Base-by-base conservation (phyloP, 2,888 invertebrate genomes). In the Sinodicranocentrus sp. region DNA sequence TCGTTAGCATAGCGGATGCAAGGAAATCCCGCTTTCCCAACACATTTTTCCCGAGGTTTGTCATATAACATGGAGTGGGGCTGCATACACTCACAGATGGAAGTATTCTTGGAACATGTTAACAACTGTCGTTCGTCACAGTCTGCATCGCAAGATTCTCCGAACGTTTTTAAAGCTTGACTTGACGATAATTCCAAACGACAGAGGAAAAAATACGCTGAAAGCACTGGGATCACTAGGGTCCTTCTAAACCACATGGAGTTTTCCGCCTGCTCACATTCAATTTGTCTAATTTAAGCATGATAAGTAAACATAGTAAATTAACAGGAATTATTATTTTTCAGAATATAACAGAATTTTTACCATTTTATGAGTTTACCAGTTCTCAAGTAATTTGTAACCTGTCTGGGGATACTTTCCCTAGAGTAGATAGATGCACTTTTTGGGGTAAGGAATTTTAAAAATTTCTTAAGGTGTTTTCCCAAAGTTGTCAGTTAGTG, bases 41-140 rank as follows among this genome's bases (percentile, higher is more conserved):
- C 82, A 28, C 86, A 84, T 19, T 68, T 67, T 28, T 28, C 26
- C 33, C 48, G 21, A n/a, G 44, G 44, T 10, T 28, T 21, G 26
- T 84, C 84, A 65, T 76, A 86, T 19, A 86, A 10, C 59, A 82
- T 84, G n/a, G 82, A 33, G 15, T 71, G 76, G 33, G 86, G 76
- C 26, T 54, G 59, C 83, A 86, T 84, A 43, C 84, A 86, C 39
- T 83, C 82, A 33, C 86, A 86, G 48, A 84, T 26, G 1, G 73
- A 83, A 8, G 80, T 77, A 17, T 82, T 79, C 54, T 65, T 59
- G 52, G 75, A 75, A 48, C 86, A 86, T 2, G 67, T 57, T 23
- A 84, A 54, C 26, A 84, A 82, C 25, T 77, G 61, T 13, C 84
- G 68, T 33, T 86, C 86, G 75, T 86, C 84, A 77, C 86, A 86